Percentiles rank a stretch among this genome's conserved stretches.
These are phyloP conservation scores for Boloria selene DNA, from an alignment of 2,888 invertebrate species.

Conservation along the genomic window DNA sequence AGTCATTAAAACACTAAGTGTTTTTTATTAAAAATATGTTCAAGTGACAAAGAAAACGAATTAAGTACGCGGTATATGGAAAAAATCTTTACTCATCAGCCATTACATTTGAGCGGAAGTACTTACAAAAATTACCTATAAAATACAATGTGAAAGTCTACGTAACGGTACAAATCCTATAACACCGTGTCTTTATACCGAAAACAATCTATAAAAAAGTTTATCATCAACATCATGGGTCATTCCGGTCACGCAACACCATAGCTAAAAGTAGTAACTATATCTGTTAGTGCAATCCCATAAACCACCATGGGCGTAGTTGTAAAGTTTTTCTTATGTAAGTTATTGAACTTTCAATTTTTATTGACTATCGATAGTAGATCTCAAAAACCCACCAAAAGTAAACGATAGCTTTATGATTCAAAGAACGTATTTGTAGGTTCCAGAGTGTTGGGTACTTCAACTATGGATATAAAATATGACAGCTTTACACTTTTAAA, in stretches of 20 bases:
- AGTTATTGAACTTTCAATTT: conserved; percentile 3
- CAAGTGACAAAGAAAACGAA: too few relatives aligned
- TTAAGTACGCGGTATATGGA: too few relatives aligned
- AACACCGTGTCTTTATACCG: neutral
- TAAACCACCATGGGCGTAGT: conserved; percentile 14
- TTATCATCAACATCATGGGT: neutral
- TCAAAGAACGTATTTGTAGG: too few relatives aligned
- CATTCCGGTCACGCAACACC: conserved; percentile 16
- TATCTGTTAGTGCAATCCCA: neutral
- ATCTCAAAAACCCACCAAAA: neutral
- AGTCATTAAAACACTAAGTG: too few relatives aligned
- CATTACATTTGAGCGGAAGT: conserved; percentile 8
- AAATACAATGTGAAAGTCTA: conserved; percentile 11
- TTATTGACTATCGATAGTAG: neutral
- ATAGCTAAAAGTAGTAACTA: neutral
- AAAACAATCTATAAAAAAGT: neutral
- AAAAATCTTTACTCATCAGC: neutral
- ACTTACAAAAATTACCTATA: neutral
- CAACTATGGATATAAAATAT: too few relatives aligned
- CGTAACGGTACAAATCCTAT: conserved; percentile 5
- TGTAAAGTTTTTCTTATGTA: neutral
- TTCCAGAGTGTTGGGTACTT: too few relatives aligned
- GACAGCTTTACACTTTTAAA: too few relatives aligned
- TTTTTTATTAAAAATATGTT: too few relatives aligned
- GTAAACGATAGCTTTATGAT: too few relatives aligned